Evolutionary conservation across 2,113 vertebrate species (phyloP).

Genomic region (Morone chrysops): DNA sequence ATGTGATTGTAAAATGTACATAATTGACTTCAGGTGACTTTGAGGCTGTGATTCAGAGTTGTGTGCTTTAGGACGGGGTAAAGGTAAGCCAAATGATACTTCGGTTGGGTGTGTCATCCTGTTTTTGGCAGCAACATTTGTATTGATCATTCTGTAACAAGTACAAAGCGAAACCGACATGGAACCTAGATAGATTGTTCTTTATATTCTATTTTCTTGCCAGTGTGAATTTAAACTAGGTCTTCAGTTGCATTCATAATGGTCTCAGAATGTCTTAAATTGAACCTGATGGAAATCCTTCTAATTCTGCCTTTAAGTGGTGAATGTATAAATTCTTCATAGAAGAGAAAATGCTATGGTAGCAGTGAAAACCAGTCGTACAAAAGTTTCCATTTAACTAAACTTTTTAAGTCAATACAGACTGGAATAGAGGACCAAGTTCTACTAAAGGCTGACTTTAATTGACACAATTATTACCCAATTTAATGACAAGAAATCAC

Average conservation of each 20-base stretch:
- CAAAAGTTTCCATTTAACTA: not conserved
- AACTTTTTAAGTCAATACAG: not conserved
- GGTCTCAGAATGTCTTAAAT: no score
- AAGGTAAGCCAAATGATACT: not conserved
- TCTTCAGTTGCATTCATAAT: no score
- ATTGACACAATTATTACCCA: no score
- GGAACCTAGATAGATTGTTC: no score
- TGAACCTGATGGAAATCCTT: no score
- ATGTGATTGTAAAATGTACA: constrained; percentile 61
- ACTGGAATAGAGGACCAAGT: not conserved
- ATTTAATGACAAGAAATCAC: not conserved
- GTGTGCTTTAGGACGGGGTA: not conserved
- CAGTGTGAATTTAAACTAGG: no score
- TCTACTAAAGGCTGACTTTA: no score
- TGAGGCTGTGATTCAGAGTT: constrained; percentile 56
- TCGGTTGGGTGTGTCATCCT: not conserved
- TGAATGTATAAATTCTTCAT: not conserved
- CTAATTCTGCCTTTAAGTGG: no score
- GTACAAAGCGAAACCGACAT: no score
- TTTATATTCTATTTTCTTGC: no score
- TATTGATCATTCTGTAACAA: no score
- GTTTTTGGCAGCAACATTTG: not conserved
- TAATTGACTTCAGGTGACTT: constrained; percentile 44
- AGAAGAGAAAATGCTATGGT: not conserved
- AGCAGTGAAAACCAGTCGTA: not conserved